phyloP scores from a whole-genome alignment of 2,797 vertebrate species.

The Hylomyscus alleni region DNA sequence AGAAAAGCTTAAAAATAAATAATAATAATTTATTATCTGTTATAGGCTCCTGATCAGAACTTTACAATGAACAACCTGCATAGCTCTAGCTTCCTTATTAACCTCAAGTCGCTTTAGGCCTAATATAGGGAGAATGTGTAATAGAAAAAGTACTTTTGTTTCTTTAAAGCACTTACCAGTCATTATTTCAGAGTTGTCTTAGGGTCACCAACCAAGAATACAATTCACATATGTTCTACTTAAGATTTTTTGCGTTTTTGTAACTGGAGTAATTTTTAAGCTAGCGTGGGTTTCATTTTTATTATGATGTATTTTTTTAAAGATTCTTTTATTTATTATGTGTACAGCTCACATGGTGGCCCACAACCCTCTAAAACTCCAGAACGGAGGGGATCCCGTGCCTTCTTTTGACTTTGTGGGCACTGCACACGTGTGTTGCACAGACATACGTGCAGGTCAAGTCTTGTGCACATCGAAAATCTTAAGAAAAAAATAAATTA shows the following conservation, averaged over 20 bases:
- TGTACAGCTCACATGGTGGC: neutral
- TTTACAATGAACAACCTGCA: slow-evolving; percentile 44
- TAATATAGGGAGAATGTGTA: neutral
- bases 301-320: neutral
- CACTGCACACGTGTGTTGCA: neutral
- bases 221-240: neutral
- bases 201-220: neutral
- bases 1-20: too few species aligned
- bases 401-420: neutral
- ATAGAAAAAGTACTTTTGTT: neutral
- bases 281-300: neutral
- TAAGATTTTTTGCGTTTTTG: neutral
- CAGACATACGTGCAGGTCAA: neutral
- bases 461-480: neutral
- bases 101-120: neutral
- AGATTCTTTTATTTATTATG: too few species aligned
- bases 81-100: too few species aligned
- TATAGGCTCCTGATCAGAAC: neutral
- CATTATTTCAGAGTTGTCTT: slow-evolving; percentile 2
- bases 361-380: neutral
- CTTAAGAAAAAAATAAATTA: neutral
- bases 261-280: neutral
- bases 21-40: slow-evolving; percentile 17
- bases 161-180: neutral
- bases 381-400: neutral